Conservation (phyloP, 2,113 vertebrate species). For the Melanotaenia duboulayi region DNA sequence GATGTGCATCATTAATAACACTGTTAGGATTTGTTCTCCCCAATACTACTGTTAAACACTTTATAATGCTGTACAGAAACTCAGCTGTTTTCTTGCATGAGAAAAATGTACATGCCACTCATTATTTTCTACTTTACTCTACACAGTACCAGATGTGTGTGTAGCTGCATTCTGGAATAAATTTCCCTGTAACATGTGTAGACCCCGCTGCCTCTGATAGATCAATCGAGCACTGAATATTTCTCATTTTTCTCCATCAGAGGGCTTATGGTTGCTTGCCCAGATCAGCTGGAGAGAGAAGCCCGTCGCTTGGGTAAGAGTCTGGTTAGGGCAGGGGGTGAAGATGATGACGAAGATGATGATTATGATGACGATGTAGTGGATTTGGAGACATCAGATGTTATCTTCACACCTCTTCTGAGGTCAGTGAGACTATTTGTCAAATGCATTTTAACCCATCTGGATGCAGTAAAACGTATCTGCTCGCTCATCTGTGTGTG, state of each 20-base stretch:
- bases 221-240: background rate
- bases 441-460: background rate
- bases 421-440: conserved; percentile 78
- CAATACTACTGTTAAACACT: no score
- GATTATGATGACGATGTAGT: conserved; percentile 86
- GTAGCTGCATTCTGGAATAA: background rate
- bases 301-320: conserved; percentile 83
- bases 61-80: background rate
- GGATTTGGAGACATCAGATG: conserved; percentile 82
- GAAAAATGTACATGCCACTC: no score
- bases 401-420: conserved; percentile 87
- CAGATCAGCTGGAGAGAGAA: conserved; percentile 79
- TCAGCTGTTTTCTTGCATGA: background rate
- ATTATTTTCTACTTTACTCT: background rate
- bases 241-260: conserved; percentile 14
- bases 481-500: conserved; percentile 20
- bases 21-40: background rate
- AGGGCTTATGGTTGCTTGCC: conserved; percentile 16
- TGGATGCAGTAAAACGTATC: background rate
- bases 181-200: background rate
- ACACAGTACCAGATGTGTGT: background rate
- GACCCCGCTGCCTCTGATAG: background rate
- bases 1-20: background rate
- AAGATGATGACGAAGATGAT: conserved; percentile 79
- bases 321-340: conserved; percentile 81